Percentiles rank a stretch among this genome's conserved stretches.
Conservation (phyloP, 2,888 invertebrate genomes). For the Polyommatus iphigenia region DNA sequence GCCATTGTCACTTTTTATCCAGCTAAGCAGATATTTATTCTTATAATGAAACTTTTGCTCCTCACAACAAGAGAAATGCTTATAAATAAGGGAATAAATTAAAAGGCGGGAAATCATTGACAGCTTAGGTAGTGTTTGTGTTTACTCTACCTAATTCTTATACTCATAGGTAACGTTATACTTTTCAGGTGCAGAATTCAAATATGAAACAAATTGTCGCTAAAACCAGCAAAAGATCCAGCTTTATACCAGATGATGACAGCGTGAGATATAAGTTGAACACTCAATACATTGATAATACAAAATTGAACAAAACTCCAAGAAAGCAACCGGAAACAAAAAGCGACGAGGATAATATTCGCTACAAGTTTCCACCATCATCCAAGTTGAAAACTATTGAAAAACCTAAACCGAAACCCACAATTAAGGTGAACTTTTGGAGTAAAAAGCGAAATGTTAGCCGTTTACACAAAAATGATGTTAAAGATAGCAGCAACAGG, state of each 20-base stretch:
- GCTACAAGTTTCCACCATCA: conserved; percentile 65
- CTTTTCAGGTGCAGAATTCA: conserved; percentile 2
- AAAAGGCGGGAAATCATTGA: conserved; percentile 32
- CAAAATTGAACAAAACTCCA: conserved; percentile 40
- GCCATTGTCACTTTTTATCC: neutral
- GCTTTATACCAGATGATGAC: conserved; percentile 69
- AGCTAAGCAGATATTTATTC: neutral
- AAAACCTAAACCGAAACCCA: conserved; percentile 63
- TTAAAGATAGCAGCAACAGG: conserved; percentile 52
- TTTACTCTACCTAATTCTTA: conserved; percentile 3
- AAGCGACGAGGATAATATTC: conserved; percentile 59
- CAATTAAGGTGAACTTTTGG: conserved; percentile 76
- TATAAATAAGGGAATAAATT: neutral
- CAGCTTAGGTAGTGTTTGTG: conserved; percentile 2
- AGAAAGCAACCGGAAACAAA: conserved; percentile 48
- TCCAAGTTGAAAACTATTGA: conserved; percentile 53
- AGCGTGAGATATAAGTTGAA: conserved; percentile 69
- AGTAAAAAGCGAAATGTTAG: conserved; percentile 60
- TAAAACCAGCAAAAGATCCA: conserved; percentile 55
- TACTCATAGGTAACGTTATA: neutral
- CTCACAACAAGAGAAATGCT: neutral
- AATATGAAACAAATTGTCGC: conserved; percentile 55
- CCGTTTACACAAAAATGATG: conserved; percentile 52
- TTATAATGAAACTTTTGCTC: neutral
- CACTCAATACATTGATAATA: conserved; percentile 55